These are phyloP conservation scores for Volucella bombylans DNA, from an alignment of 2,888 invertebrate genomes.

Conservation along the genomic window DNA sequence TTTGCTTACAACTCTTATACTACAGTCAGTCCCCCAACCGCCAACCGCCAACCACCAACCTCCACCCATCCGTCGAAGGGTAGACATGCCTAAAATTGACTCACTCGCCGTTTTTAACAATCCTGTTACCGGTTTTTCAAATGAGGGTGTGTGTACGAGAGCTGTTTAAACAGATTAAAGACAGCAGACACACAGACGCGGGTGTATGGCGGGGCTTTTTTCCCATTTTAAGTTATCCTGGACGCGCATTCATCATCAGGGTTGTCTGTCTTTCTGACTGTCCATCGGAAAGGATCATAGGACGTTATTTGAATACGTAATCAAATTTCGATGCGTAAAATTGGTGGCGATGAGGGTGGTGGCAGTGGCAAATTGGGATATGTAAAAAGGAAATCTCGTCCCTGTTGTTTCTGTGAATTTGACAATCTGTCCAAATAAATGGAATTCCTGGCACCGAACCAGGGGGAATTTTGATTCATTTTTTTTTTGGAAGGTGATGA, in stretches of 20 bases:
- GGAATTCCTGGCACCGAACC: constrained; percentile 58
- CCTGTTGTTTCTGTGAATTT: constrained; percentile 73
- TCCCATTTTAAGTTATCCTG: neutral
- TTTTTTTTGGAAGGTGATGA: constrained; percentile 16
- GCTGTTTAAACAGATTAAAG: constrained; percentile 72
- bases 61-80: neutral
- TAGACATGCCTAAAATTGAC: constrained; percentile 51
- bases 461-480: constrained; percentile 68
- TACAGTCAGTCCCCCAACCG: too few relatives aligned
- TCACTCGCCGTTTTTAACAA: constrained; percentile 48
- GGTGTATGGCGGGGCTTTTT: constrained; percentile 7
- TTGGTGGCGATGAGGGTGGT: neutral
- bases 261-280: constrained; percentile 44
- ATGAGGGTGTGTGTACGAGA: constrained; percentile 26
- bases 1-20: neutral
- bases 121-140: constrained; percentile 38
- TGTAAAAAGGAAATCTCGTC: constrained; percentile 59
- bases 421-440: constrained; percentile 74
- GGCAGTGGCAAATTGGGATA: constrained; percentile 16
- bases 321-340: constrained; percentile 68
- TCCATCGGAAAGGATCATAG: constrained; percentile 50
- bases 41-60: neutral
- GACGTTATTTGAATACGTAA: constrained; percentile 72
- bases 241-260: constrained; percentile 57
- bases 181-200: constrained; percentile 48